Evolutionary conservation across 2,888 invertebrate genomes (phyloP), one percentile per base, ranked within the genome.

Genomic region (Lasioglossum vierecki): DNA sequence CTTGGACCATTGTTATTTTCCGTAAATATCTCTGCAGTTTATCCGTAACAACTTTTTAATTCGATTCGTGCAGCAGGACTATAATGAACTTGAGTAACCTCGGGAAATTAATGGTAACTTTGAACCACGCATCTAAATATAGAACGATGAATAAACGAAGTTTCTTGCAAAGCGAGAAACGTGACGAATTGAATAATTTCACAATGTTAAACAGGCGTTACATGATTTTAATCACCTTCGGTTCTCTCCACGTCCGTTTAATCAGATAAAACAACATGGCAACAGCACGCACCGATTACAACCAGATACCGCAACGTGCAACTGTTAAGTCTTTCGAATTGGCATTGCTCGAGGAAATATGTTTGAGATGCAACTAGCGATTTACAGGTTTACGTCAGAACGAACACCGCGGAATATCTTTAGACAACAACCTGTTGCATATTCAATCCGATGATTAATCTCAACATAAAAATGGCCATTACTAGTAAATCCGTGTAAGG

Each of bases 161-260:
- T 22, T n/a, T 3, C 53, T 53, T 63, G 30, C 60, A 5, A 26
- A 30, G 13, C 26, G 5, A 13, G 26, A 15, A 63, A 63, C 60
- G 1, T 30, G 60, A 30, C 26, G 26, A 22, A 66, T 66, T 18
- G 35, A 66, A 35, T 66, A 66, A 66, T 66, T 70, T 30, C 22
- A 53, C 30, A 30, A 66, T 66, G 70, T n/a, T 66, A 35, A 70
- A 39, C 70, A 39, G 18, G 70, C 41, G 41, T 70, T 70, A 41
- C 70, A 70, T n/a, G 22, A 35, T 41, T n/a, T 8, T n/a, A n/a
- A 70, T 70, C 35, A 13, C 70, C 70, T 70, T 70, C 39, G 70
- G 18, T 35, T 35, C 66, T 35, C 35, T 11, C 30, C 13, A 4
- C 39, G n/a, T 9, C 4, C n/a, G 41, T 39, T 41, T n/a, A 35